phyloP scores from a whole-genome alignment of 2,888 invertebrate genomes.

The Chaitophorus viminalis region DNA sequence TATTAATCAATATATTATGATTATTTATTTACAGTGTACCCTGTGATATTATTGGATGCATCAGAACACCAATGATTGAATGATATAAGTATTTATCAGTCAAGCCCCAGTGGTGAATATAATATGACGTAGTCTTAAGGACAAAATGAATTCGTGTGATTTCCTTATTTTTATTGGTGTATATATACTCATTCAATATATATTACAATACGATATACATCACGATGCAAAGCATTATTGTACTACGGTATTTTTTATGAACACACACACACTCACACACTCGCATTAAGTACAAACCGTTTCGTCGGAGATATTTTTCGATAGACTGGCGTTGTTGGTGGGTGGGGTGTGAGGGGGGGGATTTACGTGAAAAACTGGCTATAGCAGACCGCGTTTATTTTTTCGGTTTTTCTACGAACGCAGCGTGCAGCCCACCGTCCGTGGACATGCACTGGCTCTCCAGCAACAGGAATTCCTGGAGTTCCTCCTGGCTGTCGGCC shows the following conservation, averaged over 20 bases:
- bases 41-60: too few relatives aligned
- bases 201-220: too few relatives aligned
- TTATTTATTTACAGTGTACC: too few relatives aligned
- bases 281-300: conserved; percentile 28
- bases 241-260: background rate
- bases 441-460: conserved; percentile 73
- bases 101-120: background rate
- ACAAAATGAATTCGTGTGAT: conserved; percentile 5
- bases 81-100: too few relatives aligned
- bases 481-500: conserved; percentile 73
- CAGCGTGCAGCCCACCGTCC: conserved; percentile 69
- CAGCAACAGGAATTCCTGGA: conserved; percentile 73
- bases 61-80: background rate
- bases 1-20: too few relatives aligned
- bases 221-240: too few relatives aligned
- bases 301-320: background rate
- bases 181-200: too few relatives aligned
- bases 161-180: background rate
- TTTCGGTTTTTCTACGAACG: conserved; percentile 64
- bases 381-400: background rate
- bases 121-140: background rate
- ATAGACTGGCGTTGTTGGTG: too few relatives aligned
- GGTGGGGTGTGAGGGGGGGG: too few relatives aligned
- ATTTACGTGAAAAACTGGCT: too few relatives aligned
- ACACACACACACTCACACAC: background rate